Conservation (phyloP, 2,888 invertebrate species). For the Hartigia nigra region DNA sequence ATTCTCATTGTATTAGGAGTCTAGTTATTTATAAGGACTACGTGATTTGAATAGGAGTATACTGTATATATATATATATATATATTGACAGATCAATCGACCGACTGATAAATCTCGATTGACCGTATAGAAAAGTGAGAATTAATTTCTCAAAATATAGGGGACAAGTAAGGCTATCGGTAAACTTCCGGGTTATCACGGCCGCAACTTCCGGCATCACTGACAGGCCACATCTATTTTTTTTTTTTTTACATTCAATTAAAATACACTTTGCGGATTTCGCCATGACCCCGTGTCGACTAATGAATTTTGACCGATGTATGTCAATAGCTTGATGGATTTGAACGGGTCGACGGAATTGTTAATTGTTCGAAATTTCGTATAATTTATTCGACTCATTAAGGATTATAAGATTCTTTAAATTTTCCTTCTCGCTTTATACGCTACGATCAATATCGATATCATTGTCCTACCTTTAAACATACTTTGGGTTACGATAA, state of each 20-base stretch:
- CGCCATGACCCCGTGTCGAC: neutral
- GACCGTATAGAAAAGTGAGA: neutral
- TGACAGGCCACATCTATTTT: too few species aligned
- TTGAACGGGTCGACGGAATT: neutral
- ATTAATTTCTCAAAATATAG: neutral
- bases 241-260: neutral
- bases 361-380: neutral
- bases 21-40: neutral
- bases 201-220: neutral
- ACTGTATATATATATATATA: too few species aligned
- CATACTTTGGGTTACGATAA: neutral
- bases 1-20: neutral
- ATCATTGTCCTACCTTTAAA: too few species aligned
- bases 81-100: neutral
- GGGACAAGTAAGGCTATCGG: neutral
- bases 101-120: neutral
- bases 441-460: neutral
- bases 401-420: neutral
- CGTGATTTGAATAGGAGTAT: neutral
- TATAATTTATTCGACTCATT: neutral
- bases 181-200: neutral
- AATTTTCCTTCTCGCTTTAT: neutral
- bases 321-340: neutral
- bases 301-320: neutral
- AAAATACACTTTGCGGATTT: neutral